A percentile compares a stretch with the other conserved stretches of the same genome.
phyloP scores from a whole-genome alignment of 2,113 vertebrate genomes.

The Thalassoma bifasciatum region DNA sequence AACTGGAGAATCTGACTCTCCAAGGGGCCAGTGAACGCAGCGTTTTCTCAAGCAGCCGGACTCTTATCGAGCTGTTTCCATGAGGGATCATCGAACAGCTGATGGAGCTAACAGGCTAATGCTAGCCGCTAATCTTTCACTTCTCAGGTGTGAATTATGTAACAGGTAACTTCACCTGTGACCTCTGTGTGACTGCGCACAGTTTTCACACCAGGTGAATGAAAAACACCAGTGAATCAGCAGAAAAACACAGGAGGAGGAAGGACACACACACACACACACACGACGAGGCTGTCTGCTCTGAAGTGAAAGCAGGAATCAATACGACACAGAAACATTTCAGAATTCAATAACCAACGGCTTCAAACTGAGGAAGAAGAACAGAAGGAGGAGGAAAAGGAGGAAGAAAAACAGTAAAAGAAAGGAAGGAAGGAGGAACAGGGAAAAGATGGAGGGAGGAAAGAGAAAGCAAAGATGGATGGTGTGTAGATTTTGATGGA shows the following conservation, averaged over 20 bases:
- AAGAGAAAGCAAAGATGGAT: no score
- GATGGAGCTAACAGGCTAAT: neutral
- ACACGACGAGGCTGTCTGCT: conserved; percentile 23
- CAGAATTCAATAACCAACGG: conserved; percentile 56
- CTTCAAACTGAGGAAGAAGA: conserved; percentile 25
- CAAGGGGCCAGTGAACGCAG: no score
- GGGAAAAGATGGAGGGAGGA: neutral
- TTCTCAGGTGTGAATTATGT: neutral
- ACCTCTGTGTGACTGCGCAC: neutral
- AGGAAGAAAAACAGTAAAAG: neutral
- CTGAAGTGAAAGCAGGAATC: conserved; percentile 64
- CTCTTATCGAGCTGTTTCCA: no score
- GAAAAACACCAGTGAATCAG: conserved; percentile 20
- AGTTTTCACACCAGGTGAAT: neutral
- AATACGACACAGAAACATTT: conserved; percentile 69
- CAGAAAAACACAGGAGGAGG: no score
- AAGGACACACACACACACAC: neutral
- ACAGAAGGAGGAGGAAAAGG: neutral
- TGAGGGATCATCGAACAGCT: neutral
- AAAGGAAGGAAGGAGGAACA: no score
- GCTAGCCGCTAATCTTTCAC: neutral
- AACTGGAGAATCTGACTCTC: no score
- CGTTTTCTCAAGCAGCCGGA: neutral
- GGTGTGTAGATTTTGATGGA: no score
- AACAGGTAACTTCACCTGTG: neutral